Evolutionary conservation across 2,113 vertebrate species (phyloP).

Genomic region (Rhynchomys soricoides): DNA sequence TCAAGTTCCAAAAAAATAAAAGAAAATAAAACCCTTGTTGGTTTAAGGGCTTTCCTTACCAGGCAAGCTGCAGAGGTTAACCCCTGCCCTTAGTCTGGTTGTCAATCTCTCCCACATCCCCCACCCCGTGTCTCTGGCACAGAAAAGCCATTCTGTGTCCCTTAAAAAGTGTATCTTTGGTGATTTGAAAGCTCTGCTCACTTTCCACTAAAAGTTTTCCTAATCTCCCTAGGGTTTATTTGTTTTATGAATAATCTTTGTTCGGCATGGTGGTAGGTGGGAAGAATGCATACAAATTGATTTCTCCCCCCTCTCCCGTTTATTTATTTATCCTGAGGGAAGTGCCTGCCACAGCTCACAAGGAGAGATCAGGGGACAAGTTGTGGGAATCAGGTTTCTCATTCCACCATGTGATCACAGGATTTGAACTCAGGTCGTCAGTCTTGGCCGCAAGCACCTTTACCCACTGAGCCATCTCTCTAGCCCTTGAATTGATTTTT

Average conservation of each 20-base stretch:
- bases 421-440: background rate
- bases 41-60: slow-evolving; percentile 43
- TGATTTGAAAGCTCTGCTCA: background rate
- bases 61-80: background rate
- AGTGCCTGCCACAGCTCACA: background rate
- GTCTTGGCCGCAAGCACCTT: background rate
- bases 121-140: background rate
- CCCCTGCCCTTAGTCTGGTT: background rate
- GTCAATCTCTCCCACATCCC: background rate
- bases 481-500: background rate
- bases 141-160: background rate
- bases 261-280: background rate
- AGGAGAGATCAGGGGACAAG: background rate
- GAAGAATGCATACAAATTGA: background rate
- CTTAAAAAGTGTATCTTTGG: background rate
- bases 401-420: background rate
- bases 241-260: slow-evolving; percentile 14
- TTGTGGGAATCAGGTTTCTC: background rate
- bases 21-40: slow-evolving; percentile 49
- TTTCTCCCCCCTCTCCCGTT: background rate
- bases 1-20: slow-evolving; percentile 62
- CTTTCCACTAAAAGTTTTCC: background rate
- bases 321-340: background rate
- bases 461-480: background rate
- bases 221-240: background rate